A percentile compares a stretch with the other conserved stretches of the same genome.
Evolutionary conservation across 30 jellyfish, hydroid and myxozoan genomes (phyloP).

Genomic region (Mastigias papua): DNA sequence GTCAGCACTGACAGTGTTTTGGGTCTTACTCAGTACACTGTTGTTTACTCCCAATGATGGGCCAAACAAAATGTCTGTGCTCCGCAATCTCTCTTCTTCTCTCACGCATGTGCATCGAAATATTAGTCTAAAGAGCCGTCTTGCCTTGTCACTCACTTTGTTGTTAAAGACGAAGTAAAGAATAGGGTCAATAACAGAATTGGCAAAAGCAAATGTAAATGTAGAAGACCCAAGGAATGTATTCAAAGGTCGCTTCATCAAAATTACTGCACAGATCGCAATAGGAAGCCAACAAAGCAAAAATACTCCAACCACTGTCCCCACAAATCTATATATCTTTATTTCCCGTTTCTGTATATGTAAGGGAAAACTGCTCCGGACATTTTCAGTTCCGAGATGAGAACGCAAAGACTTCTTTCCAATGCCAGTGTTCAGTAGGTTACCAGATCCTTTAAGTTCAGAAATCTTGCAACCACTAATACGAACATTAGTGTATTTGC

Average conservation of each 20-base stretch:
- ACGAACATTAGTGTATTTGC: not conserved
- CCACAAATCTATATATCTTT: constrained; percentile 45
- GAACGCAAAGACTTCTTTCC: too few relatives aligned
- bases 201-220: constrained; percentile 49
- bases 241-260: constrained; percentile 7
- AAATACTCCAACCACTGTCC: constrained; percentile 49
- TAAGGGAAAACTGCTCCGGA: not conserved
- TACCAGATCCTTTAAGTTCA: not conserved
- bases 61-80: constrained; percentile 1
- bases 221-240: not conserved
- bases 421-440: not conserved
- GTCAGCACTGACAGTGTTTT: not conserved
- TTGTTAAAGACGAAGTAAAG: constrained; percentile 58
- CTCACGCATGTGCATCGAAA: not conserved
- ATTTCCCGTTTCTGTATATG: constrained; percentile 40
- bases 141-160: not conserved
- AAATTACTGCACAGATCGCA: constrained; percentile 21
- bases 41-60: not conserved
- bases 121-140: not conserved
- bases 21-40: not conserved
- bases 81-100: not conserved
- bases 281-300: constrained; percentile 77
- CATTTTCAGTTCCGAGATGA: too few relatives aligned
- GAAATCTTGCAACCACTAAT: not conserved
- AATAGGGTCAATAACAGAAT: constrained; percentile 71